Conservation (phyloP, 1,140 invertebrate genomes). For the Nasonia vitripennis region DNA sequence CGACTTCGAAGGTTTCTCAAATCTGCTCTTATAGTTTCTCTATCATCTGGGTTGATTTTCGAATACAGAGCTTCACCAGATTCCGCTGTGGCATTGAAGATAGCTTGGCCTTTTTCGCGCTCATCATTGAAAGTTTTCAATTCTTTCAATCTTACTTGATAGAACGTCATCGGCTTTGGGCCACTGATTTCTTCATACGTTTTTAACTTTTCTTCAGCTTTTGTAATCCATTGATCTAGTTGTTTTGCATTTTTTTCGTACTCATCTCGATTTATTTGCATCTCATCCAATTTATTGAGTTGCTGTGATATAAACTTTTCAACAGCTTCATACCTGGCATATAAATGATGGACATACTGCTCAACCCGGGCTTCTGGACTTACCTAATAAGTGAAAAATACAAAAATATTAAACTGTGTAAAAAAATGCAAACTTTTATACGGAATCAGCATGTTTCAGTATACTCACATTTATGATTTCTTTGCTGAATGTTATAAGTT, state of each 20-base stretch:
- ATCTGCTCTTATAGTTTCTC: conserved; percentile 89
- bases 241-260: conserved; percentile 82
- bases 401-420: background rate
- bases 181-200: conserved; percentile 81
- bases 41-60: conserved; percentile 88
- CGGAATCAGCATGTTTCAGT: background rate
- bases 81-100: conserved; percentile 88
- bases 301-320: conserved; percentile 82
- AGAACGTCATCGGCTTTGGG: conserved; percentile 80
- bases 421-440: background rate
- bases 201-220: conserved; percentile 84
- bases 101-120: conserved; percentile 85
- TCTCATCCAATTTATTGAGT: conserved; percentile 81
- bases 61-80: conserved; percentile 91
- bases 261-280: conserved; percentile 80
- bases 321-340: conserved; percentile 85
- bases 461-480: conserved; percentile 78
- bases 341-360: conserved; percentile 87
- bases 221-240: conserved; percentile 87
- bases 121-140: conserved; percentile 84
- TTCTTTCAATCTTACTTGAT: conserved; percentile 82
- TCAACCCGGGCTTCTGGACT: conserved; percentile 88
- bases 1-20: conserved; percentile 86
- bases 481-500: conserved; percentile 81
- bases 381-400: conserved; percentile 57